These are phyloP conservation scores for Lacerta bilineata DNA, from an alignment of 2,797 vertebrate species.

Conservation along the genomic window DNA sequence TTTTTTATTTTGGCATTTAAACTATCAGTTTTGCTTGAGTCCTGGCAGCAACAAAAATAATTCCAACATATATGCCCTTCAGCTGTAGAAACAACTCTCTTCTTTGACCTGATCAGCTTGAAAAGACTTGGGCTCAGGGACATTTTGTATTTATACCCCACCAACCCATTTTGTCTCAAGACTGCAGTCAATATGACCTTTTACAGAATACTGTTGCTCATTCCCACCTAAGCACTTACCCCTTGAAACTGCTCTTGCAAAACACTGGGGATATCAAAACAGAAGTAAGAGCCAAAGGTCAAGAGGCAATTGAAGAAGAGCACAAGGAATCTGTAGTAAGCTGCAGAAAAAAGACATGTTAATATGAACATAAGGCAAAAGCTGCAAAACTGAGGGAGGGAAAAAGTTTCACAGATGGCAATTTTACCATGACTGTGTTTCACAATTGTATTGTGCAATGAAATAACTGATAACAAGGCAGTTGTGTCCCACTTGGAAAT, in stretches of 20 bases:
- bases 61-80: not conserved
- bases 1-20: not conserved
- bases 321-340: constrained; percentile 84
- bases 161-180: fast-evolving
- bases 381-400: too few relatives aligned
- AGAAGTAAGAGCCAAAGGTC: constrained; percentile 88
- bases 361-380: not conserved
- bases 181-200: fast-evolving
- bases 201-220: fast-evolving
- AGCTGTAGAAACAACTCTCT: not conserved
- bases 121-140: not conserved
- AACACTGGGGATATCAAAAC: constrained; percentile 88
- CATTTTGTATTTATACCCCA: not conserved
- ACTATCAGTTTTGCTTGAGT: not conserved
- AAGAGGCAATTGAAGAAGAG: constrained; percentile 88
- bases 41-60: not conserved
- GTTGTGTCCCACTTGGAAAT: too few relatives aligned
- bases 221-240: constrained; percentile 67
- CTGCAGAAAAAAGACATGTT: constrained; percentile 63
- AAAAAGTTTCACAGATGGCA: not conserved
- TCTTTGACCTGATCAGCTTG: not conserved
- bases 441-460: not conserved
- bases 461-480: not conserved
- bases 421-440: not conserved
- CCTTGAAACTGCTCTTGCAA: constrained; percentile 89